These are phyloP conservation scores for Thymelicus acteon DNA, from an alignment of 2,888 invertebrate species.

Conservation along the genomic window DNA sequence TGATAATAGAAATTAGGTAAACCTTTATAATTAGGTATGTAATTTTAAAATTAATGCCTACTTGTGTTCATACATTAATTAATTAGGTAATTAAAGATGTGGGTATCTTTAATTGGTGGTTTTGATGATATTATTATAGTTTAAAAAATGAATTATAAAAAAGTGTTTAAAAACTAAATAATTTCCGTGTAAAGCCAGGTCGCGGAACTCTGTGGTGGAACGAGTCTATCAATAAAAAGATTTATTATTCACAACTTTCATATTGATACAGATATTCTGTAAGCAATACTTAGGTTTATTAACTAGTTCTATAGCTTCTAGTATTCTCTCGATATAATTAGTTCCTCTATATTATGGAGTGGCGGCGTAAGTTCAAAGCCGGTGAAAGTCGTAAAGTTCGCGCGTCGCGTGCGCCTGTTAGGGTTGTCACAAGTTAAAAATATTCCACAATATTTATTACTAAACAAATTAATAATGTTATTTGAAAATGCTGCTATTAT, in stretches of 20 bases:
- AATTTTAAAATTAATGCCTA: too few relatives aligned
- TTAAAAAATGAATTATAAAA: too few relatives aligned
- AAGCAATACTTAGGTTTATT: not conserved
- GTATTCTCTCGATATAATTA: constrained; percentile 21
- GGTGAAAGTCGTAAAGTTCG: constrained; percentile 21
- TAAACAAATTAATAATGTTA: too few relatives aligned
- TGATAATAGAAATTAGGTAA: too few relatives aligned
- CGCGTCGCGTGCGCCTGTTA: constrained; percentile 23
- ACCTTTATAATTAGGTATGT: too few relatives aligned
- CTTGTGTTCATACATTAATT: too few relatives aligned
- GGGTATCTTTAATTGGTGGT: too few relatives aligned
- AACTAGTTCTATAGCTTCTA: not conserved
- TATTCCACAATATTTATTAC: not conserved
- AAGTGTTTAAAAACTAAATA: not conserved
- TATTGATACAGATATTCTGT: not conserved
- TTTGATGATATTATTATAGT: too few relatives aligned
- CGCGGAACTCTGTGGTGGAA: too few relatives aligned
- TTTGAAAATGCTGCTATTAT: too few relatives aligned
- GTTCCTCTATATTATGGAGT: constrained; percentile 10
- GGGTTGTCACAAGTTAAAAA: constrained; percentile 8
- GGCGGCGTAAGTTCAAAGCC: constrained; percentile 30
- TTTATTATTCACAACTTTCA: constrained; percentile 2
- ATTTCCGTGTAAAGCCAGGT: not conserved
- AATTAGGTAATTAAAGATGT: too few relatives aligned
- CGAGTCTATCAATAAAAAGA: not conserved